Evolutionary conservation across 2,797 vertebrate genomes (phyloP), one percentile per base, ranked within the genome.

Genomic region (Thalassophryne amazonica): DNA sequence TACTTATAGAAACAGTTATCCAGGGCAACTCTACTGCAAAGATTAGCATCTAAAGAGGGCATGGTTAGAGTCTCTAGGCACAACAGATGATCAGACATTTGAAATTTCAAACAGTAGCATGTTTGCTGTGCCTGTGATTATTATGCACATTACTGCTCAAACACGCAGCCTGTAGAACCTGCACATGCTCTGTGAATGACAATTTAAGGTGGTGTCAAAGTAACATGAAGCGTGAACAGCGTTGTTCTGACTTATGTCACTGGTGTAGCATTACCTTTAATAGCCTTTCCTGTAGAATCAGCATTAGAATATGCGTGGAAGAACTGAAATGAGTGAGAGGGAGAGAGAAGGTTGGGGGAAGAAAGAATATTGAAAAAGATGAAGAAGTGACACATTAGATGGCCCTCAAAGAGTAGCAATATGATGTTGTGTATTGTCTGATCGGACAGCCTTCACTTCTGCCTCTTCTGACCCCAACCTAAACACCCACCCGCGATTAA

Each of bases 251-350:
- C 15, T 7, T 39, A 9, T 17, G 1, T 31, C 8, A 5, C 48
- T 52, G 32, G 64, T 9, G 38, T 2, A 17, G 13, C 17, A 38
- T 65, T 89, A 98, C 96, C 92, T 81, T 19, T 41, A 2, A 93
- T 28, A 2, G 43, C 1, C 33, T 72, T 24, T 55, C 92, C 95
- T 6, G 56, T 56, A 10, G 81, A 86, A 4, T 72, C 64, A 1
- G 51, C 70, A 43, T 78, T 85, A 54, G 93, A 89, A 73, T 92
- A 96, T 13, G 94, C 92, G 64, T 86, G 87, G 69, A 97, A 97
- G 82, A 96, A 96, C 96, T 99, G 86, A 29, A 65, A 36, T n/a
- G n/a, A 84, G 14, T 31, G 27, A 57, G n/a, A 23, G 73, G 48
- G 63, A 70, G 42, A 52, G 21, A 41, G 31, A 6, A 12, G 19